Evolutionary conservation across 92 coral and sea anemone species (phyloP), one percentile per base, ranked within the genome.

Genomic region (Pocillopora grandis): DNA sequence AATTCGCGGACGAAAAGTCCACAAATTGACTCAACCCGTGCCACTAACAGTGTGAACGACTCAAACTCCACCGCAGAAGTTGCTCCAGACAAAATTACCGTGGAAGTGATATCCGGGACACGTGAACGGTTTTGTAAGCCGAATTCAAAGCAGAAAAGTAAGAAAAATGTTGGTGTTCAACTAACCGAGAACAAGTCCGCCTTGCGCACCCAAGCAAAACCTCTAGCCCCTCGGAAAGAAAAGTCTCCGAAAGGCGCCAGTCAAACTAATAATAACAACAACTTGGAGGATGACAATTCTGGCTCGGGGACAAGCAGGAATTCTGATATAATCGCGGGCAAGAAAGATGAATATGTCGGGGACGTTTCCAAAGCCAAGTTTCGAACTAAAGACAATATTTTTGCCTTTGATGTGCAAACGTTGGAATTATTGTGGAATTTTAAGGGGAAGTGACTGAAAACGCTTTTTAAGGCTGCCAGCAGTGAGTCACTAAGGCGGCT

Each of bases 341-440:
- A 66, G 2, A 59, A 62, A 11, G 58, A 15, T 7, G 58, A 75
- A 27, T 4, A 65, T 17, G n/a, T 0, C 11, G 63, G 48, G 4
- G 80, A 83, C 31, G 62, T 74, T 18, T 73, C 86, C 62, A 72
- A 62, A 56, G 80, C 86, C 63, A 73, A 83, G 76, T 83, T 83
- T 49, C 80, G 86, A 62, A 62, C 23, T 63, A 73, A 64, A 11
- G 52, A 56, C 74, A 83, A 65, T 60, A 73, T 83, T 52, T 83
- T 83, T 73, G 15, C 72, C 16, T 74, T 63, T 57, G 86, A 83
- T 57, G 16, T 73, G 80, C 79, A 83, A 62, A 73, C 86, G 10
- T 55, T 83, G 33, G 80, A 83, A 57, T 83, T 83, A 73, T 73
- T 83, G 58, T 83, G 86, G 86, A 83, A 83, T 83, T 83, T 74